A percentile compares a stretch with the other conserved stretches of the same genome.
Conservation (phyloP, 2,888 invertebrate genomes). For the Aethes cnicana region DNA sequence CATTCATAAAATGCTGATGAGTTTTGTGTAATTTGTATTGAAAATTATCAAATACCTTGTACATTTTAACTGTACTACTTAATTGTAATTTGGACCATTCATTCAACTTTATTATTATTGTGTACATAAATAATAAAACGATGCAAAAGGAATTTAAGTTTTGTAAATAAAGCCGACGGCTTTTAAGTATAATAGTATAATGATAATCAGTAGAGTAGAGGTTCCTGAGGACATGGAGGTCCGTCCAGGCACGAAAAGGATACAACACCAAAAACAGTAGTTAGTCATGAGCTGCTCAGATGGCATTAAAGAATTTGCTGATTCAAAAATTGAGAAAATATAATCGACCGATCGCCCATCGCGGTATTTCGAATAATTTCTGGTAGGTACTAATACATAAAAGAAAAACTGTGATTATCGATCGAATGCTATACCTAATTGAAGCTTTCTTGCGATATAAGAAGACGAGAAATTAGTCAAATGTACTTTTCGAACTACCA, state of each 20-base stretch:
- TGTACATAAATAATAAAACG: constrained; percentile 55
- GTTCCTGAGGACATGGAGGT: constrained; percentile 75
- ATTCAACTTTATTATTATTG: constrained; percentile 28
- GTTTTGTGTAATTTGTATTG: neutral
- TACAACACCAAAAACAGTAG: constrained; percentile 79
- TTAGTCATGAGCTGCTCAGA: constrained; percentile 56
- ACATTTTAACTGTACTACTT: neutral
- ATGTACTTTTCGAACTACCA: too few relatives aligned
- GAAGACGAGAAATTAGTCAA: neutral
- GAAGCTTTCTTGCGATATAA: too few relatives aligned
- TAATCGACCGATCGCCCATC: neutral
- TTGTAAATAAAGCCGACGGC: constrained; percentile 31
- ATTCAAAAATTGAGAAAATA: neutral
- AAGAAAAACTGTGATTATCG: too few relatives aligned
- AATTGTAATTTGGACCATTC: constrained; percentile 26
- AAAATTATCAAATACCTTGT: neutral
- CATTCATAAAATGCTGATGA: constrained; percentile 33
- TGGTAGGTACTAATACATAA: too few relatives aligned
- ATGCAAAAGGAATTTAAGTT: constrained; percentile 74
- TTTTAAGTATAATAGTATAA: constrained; percentile 13
- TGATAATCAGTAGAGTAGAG: constrained; percentile 51
- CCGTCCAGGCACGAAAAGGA: constrained; percentile 77
- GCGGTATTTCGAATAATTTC: too few relatives aligned
- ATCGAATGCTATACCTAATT: too few relatives aligned
- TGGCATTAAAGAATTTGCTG: constrained; percentile 50